A percentile compares a stretch with the other conserved stretches of the same genome.
phyloP scores from a whole-genome alignment of 2,113 vertebrate species.

The Ochotona curzoniae region DNA sequence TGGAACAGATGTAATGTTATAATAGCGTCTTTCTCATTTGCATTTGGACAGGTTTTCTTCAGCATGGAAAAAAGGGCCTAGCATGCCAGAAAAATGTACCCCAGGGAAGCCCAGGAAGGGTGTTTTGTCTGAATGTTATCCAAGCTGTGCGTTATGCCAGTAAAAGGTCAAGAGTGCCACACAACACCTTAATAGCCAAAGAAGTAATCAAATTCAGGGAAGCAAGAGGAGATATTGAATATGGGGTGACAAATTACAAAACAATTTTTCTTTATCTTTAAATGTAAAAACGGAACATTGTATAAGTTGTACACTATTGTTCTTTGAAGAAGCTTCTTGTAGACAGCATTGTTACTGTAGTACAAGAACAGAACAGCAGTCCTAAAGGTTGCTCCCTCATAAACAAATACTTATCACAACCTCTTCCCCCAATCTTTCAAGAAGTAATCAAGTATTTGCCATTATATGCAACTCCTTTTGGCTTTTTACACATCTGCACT shows the following conservation, averaged over 20 bases:
- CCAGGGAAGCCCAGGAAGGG: background rate
- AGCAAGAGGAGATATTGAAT: conserved; percentile 37
- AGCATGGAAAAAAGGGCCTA: conserved; percentile 10
- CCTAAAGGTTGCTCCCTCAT: background rate
- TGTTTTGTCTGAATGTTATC: background rate
- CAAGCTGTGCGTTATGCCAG: background rate
- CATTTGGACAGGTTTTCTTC: conserved; percentile 46
- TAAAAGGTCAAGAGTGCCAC: background rate
- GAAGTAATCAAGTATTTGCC: conserved; percentile 20
- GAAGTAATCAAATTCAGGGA: conserved; percentile 6
- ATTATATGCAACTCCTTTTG: background rate
- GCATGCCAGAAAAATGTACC: conserved; percentile 26
- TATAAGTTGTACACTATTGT: background rate
- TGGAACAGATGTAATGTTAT: conserved; percentile 38
- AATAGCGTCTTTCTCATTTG: conserved; percentile 20
- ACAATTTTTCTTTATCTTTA: conserved; percentile 47
- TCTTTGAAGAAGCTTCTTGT: conserved; percentile 6
- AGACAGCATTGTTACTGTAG: background rate
- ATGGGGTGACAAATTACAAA: conserved; percentile 2
- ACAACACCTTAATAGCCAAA: background rate
- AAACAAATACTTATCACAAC: conserved; percentile 33
- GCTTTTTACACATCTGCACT: background rate
- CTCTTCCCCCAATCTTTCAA: background rate
- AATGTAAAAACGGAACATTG: conserved; percentile 47
- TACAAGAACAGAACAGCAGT: background rate